A percentile compares a stretch with the other conserved stretches of the same genome.
Conservation (phyloP, 2,113 vertebrate species). For the Rhabdomys dilectus region DNA sequence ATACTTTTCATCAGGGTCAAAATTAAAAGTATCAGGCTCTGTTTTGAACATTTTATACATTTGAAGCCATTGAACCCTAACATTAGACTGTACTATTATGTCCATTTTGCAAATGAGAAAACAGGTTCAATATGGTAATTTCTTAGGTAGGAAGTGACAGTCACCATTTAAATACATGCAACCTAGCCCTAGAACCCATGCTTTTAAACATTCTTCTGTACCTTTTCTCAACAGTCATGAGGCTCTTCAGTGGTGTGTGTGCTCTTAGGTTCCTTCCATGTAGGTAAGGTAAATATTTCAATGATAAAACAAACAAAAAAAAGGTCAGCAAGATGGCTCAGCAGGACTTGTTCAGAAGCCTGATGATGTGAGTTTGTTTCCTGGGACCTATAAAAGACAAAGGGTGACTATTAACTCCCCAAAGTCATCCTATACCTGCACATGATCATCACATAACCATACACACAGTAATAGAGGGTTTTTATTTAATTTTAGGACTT, state of each 20-base stretch:
- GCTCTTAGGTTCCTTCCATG: neutral
- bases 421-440: neutral
- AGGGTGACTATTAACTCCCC: neutral
- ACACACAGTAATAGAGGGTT: neutral
- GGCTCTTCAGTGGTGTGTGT: neutral
- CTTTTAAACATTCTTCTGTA: neutral
- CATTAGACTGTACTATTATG: neutral
- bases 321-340: neutral
- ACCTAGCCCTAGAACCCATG: neutral
- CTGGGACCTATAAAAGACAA: neutral
- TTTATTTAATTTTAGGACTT: neutral
- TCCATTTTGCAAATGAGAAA: conserved; percentile 47
- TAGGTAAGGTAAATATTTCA: conserved; percentile 34
- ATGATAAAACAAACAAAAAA: conserved; percentile 20
- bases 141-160: conserved; percentile 12
- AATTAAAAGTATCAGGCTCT: conserved; percentile 28
- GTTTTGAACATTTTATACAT: neutral
- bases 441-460: neutral
- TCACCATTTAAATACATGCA: neutral
- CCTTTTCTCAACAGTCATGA: neutral
- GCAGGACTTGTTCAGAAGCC: neutral
- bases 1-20: conserved; percentile 37
- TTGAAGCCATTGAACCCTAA: conserved; percentile 14
- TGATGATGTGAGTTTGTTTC: neutral
- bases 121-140: neutral